Percentiles rank a stretch among this genome's conserved stretches.
Conservation (phyloP, 2,888 invertebrate genomes). For the Rhaphigaster nebulosa region DNA sequence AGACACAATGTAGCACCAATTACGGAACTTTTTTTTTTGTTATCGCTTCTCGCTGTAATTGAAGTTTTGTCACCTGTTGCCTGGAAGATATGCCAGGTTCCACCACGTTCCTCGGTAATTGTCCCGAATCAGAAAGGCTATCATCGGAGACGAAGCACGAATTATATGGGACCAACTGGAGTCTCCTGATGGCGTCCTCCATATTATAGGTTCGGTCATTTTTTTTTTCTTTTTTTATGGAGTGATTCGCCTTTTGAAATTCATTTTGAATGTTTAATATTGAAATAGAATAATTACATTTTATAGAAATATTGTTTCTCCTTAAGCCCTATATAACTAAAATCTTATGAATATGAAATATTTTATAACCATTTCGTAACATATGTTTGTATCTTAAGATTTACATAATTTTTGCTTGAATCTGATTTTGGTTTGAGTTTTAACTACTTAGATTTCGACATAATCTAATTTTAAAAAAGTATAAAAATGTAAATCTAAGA, state of each 20-base stretch:
- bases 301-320: neutral
- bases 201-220: neutral
- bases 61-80: slow-evolving; percentile 30
- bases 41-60: neutral
- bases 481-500: no score
- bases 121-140: slow-evolving; percentile 40
- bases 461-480: no score
- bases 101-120: slow-evolving; percentile 44
- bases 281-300: neutral
- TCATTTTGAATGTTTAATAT: neutral
- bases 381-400: no score
- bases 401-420: no score
- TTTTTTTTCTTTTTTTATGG: neutral
- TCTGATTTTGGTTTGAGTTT: no score
- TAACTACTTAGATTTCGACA: no score
- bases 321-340: no score
- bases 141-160: slow-evolving; percentile 25
- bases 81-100: neutral
- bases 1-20: neutral
- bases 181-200: neutral
- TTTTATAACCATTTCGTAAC: neutral
- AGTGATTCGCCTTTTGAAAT: neutral
- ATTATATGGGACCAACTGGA: slow-evolving; percentile 30
- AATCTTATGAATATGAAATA: no score
- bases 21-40: neutral